Evolutionary conservation across 2,888 invertebrate genomes (phyloP).

Genomic region (Trypoxylon attenuatum): DNA sequence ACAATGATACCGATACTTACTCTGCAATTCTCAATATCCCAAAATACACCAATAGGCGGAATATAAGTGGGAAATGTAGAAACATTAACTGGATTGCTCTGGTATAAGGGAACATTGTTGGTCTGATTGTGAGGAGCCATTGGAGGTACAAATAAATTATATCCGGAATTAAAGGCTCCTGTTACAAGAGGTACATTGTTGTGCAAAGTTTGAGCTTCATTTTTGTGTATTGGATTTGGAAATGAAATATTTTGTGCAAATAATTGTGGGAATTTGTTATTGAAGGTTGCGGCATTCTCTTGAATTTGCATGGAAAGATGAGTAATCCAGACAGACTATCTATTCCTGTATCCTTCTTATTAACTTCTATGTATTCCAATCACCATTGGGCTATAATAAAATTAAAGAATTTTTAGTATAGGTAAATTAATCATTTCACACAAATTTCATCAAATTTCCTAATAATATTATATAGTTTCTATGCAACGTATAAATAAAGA

Average conservation of each 20-base stretch:
- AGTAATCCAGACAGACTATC: too few species aligned
- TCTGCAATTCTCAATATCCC: constrained; percentile 95
- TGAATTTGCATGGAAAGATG: too few species aligned
- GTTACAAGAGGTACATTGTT: too few species aligned
- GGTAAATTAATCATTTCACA: too few species aligned
- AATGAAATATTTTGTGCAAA: constrained; percentile 51
- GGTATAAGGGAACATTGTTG: constrained; percentile 59
- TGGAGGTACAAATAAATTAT: constrained; percentile 31
- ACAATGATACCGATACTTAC: constrained; percentile 69
- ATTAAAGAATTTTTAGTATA: too few species aligned
- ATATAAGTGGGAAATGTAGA: constrained; percentile 68
- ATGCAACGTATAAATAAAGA: not conserved
- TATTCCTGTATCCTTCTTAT: too few species aligned
- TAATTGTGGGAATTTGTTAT: too few species aligned
- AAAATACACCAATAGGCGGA: constrained; percentile 90
- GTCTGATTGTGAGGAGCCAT: constrained; percentile 50
- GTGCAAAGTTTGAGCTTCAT: constrained; percentile 47
- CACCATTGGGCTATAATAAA: too few species aligned
- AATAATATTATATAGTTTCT: too few species aligned
- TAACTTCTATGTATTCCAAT: too few species aligned
- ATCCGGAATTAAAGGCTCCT: constrained; percentile 37
- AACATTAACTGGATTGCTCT: constrained; percentile 58
- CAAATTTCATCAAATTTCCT: too few species aligned
- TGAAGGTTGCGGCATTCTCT: too few species aligned
- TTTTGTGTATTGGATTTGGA: constrained; percentile 42